Conservation (phyloP, 2,113 vertebrate genomes). For the Cyanoderma ruficeps region DNA sequence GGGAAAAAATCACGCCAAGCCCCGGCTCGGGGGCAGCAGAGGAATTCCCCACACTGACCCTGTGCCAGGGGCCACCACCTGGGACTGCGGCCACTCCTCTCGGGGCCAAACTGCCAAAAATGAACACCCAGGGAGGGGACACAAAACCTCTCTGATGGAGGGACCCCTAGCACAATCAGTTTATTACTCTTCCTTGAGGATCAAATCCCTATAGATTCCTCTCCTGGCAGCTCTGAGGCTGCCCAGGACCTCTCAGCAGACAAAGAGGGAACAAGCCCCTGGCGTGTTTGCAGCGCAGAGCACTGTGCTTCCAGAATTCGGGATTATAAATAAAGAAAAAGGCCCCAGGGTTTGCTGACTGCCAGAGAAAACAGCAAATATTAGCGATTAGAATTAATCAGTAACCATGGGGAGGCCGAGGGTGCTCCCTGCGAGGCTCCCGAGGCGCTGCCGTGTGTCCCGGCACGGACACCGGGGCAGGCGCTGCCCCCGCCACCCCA, state of each 20-base stretch:
- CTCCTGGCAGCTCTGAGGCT: neutral
- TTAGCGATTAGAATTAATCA: neutral
- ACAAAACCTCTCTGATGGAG: rapidly evolving
- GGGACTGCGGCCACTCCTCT: neutral
- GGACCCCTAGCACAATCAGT: rapidly evolving
- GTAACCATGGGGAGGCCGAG: rapidly evolving
- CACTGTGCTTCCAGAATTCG: rapidly evolving
- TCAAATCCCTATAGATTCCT: rapidly evolving
- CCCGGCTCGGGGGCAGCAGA: rapidly evolving
- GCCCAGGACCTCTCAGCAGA: neutral
- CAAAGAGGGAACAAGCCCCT: rapidly evolving
- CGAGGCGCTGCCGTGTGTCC: neutral
- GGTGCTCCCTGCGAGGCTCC: neutral
- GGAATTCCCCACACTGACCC: rapidly evolving
- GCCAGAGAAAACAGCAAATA: neutral
- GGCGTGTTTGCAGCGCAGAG: rapidly evolving
- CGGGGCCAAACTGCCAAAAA: neutral
- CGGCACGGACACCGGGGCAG: neutral
- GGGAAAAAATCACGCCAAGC: rapidly evolving
- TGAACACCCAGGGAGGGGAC: rapidly evolving
- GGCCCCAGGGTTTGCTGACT: neutral
- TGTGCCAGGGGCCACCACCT: neutral
- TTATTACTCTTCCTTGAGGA: rapidly evolving
- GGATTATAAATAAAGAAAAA: neutral
- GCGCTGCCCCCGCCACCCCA: no score